Evolutionary conservation across 2,113 vertebrate species (phyloP).

Genomic region (Brachypteracias leptosomus): DNA sequence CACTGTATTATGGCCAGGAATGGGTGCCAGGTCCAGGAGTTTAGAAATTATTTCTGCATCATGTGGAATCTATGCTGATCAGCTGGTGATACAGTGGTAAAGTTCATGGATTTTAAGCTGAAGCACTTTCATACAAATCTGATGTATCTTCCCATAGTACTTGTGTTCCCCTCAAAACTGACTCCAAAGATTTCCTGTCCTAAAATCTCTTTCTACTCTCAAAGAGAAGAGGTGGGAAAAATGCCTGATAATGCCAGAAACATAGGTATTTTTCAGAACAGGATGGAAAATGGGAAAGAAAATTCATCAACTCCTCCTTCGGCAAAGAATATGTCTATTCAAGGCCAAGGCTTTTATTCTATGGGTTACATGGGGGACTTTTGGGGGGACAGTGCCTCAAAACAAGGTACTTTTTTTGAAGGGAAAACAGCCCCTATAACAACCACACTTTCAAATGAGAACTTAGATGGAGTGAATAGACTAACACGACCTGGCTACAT

Average conservation of each 20-base stretch:
- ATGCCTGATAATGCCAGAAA: neutral
- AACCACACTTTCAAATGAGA: neutral
- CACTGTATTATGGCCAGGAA: neutral
- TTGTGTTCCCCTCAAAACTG: neutral
- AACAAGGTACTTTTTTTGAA: neutral
- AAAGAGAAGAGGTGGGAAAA: neutral
- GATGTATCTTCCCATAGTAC: neutral
- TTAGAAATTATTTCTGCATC: conserved; percentile 23
- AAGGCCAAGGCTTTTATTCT: neutral
- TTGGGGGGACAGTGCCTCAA: neutral
- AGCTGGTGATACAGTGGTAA: neutral
- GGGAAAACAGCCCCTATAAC: neutral
- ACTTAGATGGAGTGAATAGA: neutral
- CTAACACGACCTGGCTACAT: neutral
- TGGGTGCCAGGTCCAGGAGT: neutral
- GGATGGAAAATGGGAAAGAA: neutral
- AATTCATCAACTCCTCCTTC: neutral
- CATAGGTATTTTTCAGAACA: neutral
- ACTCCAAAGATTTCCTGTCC: neutral
- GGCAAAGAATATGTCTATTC: neutral
- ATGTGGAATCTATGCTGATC: neutral
- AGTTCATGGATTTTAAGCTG: neutral
- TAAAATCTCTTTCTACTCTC: neutral
- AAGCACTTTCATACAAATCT: neutral
- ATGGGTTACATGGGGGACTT: neutral